Conservation (phyloP, 2,888 invertebrate genomes). For the Kuschelorhynchus macadamiae region DNA sequence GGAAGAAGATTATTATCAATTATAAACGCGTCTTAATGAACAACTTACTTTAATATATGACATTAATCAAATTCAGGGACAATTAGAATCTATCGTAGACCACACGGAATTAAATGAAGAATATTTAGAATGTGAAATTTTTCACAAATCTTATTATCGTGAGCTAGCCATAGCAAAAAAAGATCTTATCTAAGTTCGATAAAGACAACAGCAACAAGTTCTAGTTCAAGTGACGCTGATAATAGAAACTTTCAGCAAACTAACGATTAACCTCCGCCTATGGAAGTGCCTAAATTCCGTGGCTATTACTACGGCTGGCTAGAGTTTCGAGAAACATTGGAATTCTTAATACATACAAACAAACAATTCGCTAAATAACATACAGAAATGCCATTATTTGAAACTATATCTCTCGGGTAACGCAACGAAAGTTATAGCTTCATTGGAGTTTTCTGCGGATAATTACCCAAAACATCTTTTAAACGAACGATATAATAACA, state of each 20-base stretch:
- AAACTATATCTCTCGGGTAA: slow-evolving; percentile 28
- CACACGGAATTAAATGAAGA: too few relatives aligned
- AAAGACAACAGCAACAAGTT: too few relatives aligned
- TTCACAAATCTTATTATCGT: too few relatives aligned
- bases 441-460: slow-evolving; percentile 42
- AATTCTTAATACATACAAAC: slow-evolving; percentile 44
- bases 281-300: slow-evolving; percentile 35
- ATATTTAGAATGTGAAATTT: too few relatives aligned
- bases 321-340: slow-evolving; percentile 44
- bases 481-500: slow-evolving; percentile 29
- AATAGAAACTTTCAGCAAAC: background rate
- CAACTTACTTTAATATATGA: too few relatives aligned
- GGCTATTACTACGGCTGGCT: slow-evolving; percentile 26
- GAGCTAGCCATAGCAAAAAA: too few relatives aligned
- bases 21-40: too few relatives aligned
- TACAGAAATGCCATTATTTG: slow-evolving; percentile 47
- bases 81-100: too few relatives aligned
- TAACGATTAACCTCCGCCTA: slow-evolving; percentile 17
- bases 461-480: slow-evolving; percentile 49
- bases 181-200: too few relatives aligned
- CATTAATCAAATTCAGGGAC: too few relatives aligned
- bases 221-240: too few relatives aligned
- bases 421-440: slow-evolving; percentile 35
- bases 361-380: slow-evolving; percentile 24
- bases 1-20: too few relatives aligned